These are phyloP conservation scores for Grus americana DNA, from an alignment of 2,113 vertebrate genomes.

Conservation along the genomic window DNA sequence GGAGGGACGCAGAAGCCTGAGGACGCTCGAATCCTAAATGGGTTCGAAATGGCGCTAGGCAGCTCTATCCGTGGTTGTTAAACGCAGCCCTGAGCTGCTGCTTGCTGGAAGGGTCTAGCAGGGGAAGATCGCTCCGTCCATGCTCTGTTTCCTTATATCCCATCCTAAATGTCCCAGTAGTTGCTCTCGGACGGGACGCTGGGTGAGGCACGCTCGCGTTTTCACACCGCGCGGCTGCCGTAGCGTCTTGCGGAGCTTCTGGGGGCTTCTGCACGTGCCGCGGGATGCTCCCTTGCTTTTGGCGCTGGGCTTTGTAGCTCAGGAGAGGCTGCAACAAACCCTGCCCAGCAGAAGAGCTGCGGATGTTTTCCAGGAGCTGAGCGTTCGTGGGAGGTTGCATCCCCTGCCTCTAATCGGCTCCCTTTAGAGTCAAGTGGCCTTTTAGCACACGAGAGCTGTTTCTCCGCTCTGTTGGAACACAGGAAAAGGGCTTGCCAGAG, in stretches of 20 bases:
- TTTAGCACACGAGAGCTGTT: not conserved
- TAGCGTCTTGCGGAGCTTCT: not conserved
- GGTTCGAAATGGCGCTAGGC: fast-evolving
- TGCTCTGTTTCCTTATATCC: not conserved
- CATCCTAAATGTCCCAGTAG: not conserved
- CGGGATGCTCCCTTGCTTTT: not conserved
- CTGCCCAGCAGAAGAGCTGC: not conserved
- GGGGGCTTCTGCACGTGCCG: not conserved
- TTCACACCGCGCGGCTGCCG: fast-evolving
- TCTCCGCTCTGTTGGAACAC: not conserved
- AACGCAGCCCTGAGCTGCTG: not conserved
- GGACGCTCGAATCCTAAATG: fast-evolving
- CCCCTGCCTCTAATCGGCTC: not conserved
- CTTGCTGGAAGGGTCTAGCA: not conserved
- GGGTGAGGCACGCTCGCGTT: fast-evolving
- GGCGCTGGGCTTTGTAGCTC: not conserved
- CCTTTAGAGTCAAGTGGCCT: not conserved
- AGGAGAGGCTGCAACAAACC: not conserved
- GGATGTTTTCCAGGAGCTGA: not conserved
- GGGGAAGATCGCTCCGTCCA: fast-evolving
- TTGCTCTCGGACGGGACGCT: fast-evolving
- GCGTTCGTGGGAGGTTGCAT: not conserved
- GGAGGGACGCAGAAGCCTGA: not conserved
- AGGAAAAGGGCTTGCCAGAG: not conserved
- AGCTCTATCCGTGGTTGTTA: fast-evolving